Evolutionary conservation across 2,888 invertebrate genomes (phyloP).

Genomic region (Mythimna albipuncta): DNA sequence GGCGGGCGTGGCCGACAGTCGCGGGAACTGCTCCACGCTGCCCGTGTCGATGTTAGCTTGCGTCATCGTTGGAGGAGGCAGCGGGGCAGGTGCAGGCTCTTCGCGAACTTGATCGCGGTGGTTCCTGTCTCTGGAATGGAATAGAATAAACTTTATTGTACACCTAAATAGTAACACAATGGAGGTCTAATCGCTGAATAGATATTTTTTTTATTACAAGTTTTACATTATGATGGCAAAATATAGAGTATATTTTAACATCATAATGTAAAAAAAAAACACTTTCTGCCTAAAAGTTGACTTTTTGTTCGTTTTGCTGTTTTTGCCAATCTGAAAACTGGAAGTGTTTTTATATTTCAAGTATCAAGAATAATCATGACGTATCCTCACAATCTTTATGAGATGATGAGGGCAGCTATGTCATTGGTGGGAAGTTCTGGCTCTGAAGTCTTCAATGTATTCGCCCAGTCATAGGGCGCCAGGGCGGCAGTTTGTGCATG

Average conservation of each 20-base stretch:
- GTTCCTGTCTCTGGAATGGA: slow-evolving; percentile 55
- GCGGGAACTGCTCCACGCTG: slow-evolving; percentile 89
- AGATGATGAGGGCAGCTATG: slow-evolving; percentile 14
- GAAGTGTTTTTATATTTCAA: slow-evolving; percentile 19
- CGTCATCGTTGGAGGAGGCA: slow-evolving; percentile 85
- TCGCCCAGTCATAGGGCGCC: slow-evolving; percentile 8
- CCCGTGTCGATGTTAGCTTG: slow-evolving; percentile 91
- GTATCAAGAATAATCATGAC: slow-evolving; percentile 28
- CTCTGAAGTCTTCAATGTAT: slow-evolving; percentile 15
- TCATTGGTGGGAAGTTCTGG: slow-evolving; percentile 11
- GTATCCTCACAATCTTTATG: slow-evolving; percentile 41
- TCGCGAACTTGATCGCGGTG: slow-evolving; percentile 52
- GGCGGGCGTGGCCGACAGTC: slow-evolving; percentile 80
- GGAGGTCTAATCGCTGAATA: background rate
- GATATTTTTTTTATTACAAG: background rate
- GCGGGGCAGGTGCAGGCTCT: slow-evolving; percentile 55
- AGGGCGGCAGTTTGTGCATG: background rate
- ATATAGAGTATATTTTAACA: too few species aligned
- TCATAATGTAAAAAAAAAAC: background rate
- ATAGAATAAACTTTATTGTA: background rate
- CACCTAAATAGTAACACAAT: too few species aligned
- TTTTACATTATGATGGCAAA: background rate
- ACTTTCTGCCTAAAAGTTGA: background rate
- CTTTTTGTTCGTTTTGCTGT: slow-evolving; percentile 16
- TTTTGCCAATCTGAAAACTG: background rate